A percentile compares a stretch with the other conserved stretches of the same genome.
phyloP scores from a whole-genome alignment of 2,888 invertebrate genomes.

The Azorinus chamasolen region DNA sequence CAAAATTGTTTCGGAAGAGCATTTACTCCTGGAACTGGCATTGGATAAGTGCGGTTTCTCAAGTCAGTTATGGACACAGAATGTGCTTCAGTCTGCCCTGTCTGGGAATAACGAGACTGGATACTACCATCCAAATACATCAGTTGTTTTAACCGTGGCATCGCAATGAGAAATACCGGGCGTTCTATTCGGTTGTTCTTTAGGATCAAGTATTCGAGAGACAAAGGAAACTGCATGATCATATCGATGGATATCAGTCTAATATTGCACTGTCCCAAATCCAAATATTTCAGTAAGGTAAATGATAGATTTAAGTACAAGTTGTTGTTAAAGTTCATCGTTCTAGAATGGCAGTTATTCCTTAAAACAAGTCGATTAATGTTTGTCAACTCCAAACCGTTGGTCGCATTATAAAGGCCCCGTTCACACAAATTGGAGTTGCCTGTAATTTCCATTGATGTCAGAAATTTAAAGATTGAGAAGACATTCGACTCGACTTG shows the following conservation, averaged over 20 bases:
- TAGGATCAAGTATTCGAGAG: background rate
- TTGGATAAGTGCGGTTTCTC: too few relatives aligned
- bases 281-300: slow-evolving; percentile 1
- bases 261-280: background rate
- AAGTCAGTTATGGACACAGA: too few relatives aligned
- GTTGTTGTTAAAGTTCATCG: background rate
- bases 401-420: slow-evolving; percentile 6
- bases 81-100: background rate
- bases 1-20: too few relatives aligned
- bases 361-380: background rate
- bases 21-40: too few relatives aligned
- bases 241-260: background rate
- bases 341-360: background rate
- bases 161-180: background rate
- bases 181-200: slow-evolving; percentile 12
- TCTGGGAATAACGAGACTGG: slow-evolving; percentile 3
- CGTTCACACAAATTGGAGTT: slow-evolving; percentile 6
- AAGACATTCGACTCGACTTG: background rate
- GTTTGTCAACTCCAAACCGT: background rate
- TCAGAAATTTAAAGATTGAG: background rate
- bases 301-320: background rate
- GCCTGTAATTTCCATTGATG: background rate
- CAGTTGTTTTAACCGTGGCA: background rate
- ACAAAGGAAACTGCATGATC: background rate
- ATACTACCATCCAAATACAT: slow-evolving; percentile 11